Conservation (phyloP, 2,888 invertebrate genomes). For the Eupithecia inturbata region DNA sequence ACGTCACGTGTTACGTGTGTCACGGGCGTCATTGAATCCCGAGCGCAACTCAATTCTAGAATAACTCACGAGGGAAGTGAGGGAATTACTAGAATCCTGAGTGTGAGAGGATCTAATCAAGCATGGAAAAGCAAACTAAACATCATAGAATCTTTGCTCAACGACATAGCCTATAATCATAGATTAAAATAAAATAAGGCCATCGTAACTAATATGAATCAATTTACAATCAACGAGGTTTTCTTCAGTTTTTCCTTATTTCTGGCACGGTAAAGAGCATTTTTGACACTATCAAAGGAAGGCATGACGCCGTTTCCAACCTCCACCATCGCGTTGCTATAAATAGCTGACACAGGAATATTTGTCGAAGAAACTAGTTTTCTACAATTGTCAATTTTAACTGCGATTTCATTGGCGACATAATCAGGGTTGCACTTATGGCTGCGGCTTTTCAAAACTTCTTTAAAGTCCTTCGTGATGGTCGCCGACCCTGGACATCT, state of each 20-base stretch:
- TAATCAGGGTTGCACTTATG: background rate
- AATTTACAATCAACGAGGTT: background rate
- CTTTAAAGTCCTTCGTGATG: background rate
- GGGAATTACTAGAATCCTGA: no score
- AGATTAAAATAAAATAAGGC: background rate
- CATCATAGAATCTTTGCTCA: background rate
- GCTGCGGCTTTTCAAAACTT: background rate
- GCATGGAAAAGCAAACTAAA: background rate
- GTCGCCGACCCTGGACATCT: background rate
- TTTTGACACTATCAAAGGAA: background rate
- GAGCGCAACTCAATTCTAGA: background rate
- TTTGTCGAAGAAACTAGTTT: background rate
- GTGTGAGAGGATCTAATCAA: no score
- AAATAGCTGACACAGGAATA: background rate
- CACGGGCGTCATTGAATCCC: background rate
- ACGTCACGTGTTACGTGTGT: no score
- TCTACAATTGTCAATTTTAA: background rate
- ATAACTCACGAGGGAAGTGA: no score
- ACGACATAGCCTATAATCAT: no score
- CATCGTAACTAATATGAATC: background rate
- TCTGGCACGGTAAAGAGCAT: background rate
- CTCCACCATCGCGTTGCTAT: background rate
- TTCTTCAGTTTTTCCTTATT: background rate
- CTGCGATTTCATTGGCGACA: background rate
- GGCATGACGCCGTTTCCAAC: background rate